Percentiles rank a stretch among this genome's conserved stretches.
These are phyloP conservation scores for Chironomus riparius DNA, from an alignment of 2,888 invertebrate species.

Conservation along the genomic window DNA sequence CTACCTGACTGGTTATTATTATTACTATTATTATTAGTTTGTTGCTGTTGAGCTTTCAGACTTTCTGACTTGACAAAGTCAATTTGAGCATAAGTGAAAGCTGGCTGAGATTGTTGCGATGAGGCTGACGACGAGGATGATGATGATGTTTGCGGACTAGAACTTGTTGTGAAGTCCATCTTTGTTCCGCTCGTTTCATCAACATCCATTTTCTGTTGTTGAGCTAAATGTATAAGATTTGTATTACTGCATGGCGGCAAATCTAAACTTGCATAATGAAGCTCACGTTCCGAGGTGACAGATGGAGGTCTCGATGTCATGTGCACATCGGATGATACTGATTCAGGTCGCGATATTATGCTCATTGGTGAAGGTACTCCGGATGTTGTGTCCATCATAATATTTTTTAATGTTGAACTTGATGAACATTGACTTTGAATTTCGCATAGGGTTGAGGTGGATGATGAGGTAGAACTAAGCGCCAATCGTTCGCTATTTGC, in stretches of 20 bases:
- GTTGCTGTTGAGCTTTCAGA: slow-evolving; percentile 33
- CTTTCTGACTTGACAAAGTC: slow-evolving; percentile 63
- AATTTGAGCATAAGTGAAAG: slow-evolving; percentile 67
- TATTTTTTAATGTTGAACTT: slow-evolving; percentile 22
- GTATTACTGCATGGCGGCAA: slow-evolving; percentile 36
- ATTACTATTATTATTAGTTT: neutral
- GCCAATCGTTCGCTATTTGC: slow-evolving; percentile 33
- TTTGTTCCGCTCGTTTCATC: neutral
- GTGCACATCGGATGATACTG: slow-evolving; percentile 36
- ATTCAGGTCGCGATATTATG: slow-evolving; percentile 36
- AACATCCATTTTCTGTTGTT: slow-evolving; percentile 35
- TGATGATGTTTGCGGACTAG: slow-evolving; percentile 34
- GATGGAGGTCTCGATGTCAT: slow-evolving; percentile 36
- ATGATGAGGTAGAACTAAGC: slow-evolving; percentile 32
- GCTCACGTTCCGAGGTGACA: slow-evolving; percentile 41
- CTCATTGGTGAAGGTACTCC: slow-evolving; percentile 29
- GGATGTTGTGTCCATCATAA: slow-evolving; percentile 11
- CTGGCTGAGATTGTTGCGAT: slow-evolving; percentile 36
- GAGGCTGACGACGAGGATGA: slow-evolving; percentile 33
- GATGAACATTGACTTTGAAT: slow-evolving; percentile 27
- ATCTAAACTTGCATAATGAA: slow-evolving; percentile 60
- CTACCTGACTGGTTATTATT: slow-evolving; percentile 22
- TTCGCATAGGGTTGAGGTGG: slow-evolving; percentile 31
- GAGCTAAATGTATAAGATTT: slow-evolving; percentile 39
- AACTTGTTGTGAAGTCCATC: slow-evolving; percentile 31